Evolutionary conservation across 2,113 vertebrate species (phyloP).

Genomic region (Nycticorax nycticorax): DNA sequence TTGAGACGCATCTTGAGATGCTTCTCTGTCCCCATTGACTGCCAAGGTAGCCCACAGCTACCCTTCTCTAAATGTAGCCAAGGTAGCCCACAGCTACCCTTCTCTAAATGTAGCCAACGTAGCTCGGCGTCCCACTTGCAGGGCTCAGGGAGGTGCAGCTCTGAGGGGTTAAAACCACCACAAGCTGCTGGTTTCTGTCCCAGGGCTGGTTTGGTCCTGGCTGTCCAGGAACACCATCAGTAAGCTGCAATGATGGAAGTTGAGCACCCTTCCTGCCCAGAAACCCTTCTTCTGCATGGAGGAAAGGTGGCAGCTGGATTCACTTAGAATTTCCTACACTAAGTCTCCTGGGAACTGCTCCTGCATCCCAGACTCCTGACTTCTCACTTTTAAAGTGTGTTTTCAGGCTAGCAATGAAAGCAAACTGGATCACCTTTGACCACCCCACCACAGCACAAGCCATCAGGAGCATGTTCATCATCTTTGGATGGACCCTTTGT

Average conservation of each 20-base stretch:
- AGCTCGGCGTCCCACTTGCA: not conserved
- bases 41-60: not conserved
- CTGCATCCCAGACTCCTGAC: not conserved
- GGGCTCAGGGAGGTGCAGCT: not conserved
- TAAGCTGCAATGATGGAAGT: not conserved
- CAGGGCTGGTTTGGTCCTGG: not conserved
- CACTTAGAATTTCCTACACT: not conserved
- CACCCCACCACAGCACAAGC: not conserved
- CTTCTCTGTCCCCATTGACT: not conserved
- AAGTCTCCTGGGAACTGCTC: not conserved
- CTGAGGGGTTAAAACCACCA: not conserved
- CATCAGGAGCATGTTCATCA: not conserved
- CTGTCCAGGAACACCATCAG: not conserved
- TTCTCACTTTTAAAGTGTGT: not conserved
- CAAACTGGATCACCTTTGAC: not conserved
- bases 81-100: not conserved
- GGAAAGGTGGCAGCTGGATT: not conserved
- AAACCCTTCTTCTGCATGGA: not conserved
- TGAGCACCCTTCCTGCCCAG: not conserved
- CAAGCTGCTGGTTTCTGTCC: not conserved
- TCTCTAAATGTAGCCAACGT: not conserved
- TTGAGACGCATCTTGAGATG: not conserved
- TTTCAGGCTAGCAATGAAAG: not conserved
- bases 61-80: not conserved
- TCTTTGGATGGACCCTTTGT: not conserved